Base-by-base conservation (phyloP, 2,113 vertebrate species). In the Psittacus erithacus region DNA sequence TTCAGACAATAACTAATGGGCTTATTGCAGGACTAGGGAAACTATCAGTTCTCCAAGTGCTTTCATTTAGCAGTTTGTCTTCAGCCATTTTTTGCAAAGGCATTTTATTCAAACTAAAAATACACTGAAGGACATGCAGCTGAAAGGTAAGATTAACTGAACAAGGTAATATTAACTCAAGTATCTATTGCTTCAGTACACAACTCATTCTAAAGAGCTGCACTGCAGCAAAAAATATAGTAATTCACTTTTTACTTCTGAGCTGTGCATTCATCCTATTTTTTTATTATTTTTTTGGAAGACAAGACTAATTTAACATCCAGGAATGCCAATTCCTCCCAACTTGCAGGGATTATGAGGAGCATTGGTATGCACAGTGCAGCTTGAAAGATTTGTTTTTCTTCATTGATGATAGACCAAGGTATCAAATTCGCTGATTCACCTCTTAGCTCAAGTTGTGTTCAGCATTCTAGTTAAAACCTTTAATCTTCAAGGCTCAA, bases 401-500 rank as follows among this genome's bases (percentile, higher is more conserved):
- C 77, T 69, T 53, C 67, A 43, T 13, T 47, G 52, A 64, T 81
- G 74, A 64, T 4, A 87, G 39, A 78, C 29, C 6, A 10, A 49
- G 68, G 44, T 76, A 92, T 82, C 70, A 71, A 93, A 91, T 59
- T 89, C 89, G 75, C 83, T 79, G 53, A 63, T 79, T 91, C 81
- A 85, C 28, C 70, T 80, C 78, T 79, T 73, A 92, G 74, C 46
- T 91, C 76, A 88, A 92, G 55, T 59, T 78, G 76, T 75, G 94
- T 90, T 55, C 91, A 83, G 49, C n/a, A 81, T 77, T 87, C 83
- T 25, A 24, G 60, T 70, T 73, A 76, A 93, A 96, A 93, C 35
- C 64, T 86, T 75, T 75, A 93, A 95, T 52, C 69, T 89, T 86
- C 65, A 89, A 93, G 80, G 53, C 38, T 82, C 95, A 91, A 90